Evolutionary conservation across 2,797 vertebrate genomes (phyloP).

Genomic region (Hippoglossus hippoglossus): DNA sequence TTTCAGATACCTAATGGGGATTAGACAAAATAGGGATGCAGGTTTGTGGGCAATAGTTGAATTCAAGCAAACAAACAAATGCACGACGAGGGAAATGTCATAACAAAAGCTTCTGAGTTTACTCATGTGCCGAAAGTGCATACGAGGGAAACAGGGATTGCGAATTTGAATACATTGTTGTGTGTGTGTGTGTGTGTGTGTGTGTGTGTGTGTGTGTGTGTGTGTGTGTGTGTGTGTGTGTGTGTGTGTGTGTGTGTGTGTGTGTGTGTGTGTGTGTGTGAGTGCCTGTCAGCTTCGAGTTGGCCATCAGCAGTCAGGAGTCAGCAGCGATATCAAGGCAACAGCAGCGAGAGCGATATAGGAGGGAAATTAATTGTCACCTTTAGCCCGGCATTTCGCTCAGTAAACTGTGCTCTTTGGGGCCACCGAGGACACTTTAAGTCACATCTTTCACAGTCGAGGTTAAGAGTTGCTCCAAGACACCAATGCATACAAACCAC

Average conservation of each 20-base stretch:
- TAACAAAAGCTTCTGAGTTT: no score
- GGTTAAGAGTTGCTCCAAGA: neutral
- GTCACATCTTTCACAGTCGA: slow-evolving; percentile 14
- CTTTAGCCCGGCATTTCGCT: slow-evolving; percentile 46
- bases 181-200: no score
- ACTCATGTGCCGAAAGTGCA: neutral
- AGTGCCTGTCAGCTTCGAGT: slow-evolving; percentile 21
- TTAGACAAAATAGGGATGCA: slow-evolving; percentile 60
- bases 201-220: slow-evolving; percentile 10
- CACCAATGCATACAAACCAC: slow-evolving; percentile 5
- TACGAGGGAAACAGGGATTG: neutral
- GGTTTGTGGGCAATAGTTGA: slow-evolving; percentile 61
- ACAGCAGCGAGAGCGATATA: slow-evolving; percentile 20
- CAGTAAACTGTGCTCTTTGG: slow-evolving; percentile 32
- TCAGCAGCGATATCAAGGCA: slow-evolving; percentile 53
- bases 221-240: slow-evolving; percentile 5
- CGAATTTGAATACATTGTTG: slow-evolving; percentile 7
- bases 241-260: slow-evolving; percentile 4
- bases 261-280: slow-evolving; percentile 4
- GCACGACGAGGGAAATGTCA: neutral
- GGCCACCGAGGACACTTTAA: slow-evolving; percentile 18
- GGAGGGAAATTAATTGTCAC: slow-evolving; percentile 42
- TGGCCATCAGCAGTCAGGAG: slow-evolving; percentile 35
- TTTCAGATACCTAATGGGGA: slow-evolving; percentile 70
- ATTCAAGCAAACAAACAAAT: slow-evolving; percentile 54